Conservation (phyloP, 2,113 vertebrate genomes). For the Tamias sibiricus region DNA sequence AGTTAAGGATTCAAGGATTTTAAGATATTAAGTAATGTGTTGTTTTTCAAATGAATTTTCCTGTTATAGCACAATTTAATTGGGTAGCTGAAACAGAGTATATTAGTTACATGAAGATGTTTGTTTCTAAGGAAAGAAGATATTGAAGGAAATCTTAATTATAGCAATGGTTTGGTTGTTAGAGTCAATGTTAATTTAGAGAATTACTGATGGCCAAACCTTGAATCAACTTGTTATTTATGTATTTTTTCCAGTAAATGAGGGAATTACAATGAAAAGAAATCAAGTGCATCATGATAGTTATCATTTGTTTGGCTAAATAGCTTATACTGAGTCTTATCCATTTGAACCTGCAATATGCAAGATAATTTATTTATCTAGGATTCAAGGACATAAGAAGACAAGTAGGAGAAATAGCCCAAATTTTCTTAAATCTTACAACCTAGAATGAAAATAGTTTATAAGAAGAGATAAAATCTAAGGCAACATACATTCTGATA, state of each 20-base stretch:
- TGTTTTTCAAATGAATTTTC: conserved; percentile 4
- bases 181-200: conserved; percentile 21
- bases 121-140: background rate
- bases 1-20: background rate
- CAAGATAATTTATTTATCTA: background rate
- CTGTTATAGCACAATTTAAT: background rate
- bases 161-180: background rate
- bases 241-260: background rate
- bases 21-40: background rate
- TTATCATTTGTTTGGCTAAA: conserved; percentile 7
- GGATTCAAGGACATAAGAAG: background rate
- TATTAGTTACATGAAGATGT: background rate
- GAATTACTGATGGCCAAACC: background rate
- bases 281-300: background rate
- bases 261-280: conserved; percentile 7
- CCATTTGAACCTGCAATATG: background rate
- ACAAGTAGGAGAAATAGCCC: background rate
- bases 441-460: background rate
- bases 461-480: background rate
- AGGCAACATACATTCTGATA: background rate
- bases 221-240: conserved; percentile 6
- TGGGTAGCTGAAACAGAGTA: background rate
- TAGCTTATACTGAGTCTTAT: background rate
- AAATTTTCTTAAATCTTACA: background rate
- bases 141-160: background rate